Conservation (phyloP, 2,797 vertebrate genomes). For the Siniperca scherzeri region DNA sequence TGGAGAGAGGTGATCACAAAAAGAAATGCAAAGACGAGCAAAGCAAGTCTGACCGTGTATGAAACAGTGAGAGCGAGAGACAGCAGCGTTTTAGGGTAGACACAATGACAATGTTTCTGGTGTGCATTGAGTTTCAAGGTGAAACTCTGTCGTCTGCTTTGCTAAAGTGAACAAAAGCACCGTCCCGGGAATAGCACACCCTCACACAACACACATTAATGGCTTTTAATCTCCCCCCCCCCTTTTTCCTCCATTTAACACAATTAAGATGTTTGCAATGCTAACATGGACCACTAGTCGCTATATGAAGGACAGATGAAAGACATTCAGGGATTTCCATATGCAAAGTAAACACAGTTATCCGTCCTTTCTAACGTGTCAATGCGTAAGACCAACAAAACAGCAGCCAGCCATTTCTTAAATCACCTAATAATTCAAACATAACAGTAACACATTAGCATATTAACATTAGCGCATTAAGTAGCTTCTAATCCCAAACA, state of each 20-base stretch:
- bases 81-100: constrained; percentile 72
- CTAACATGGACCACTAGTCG: constrained; percentile 84
- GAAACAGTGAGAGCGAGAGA: constrained; percentile 55
- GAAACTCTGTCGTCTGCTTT: constrained; percentile 82
- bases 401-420: constrained; percentile 64
- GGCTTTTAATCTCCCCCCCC: constrained; percentile 83
- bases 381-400: constrained; percentile 73
- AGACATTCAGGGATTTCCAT: constrained; percentile 83
- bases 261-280: constrained; percentile 89
- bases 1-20: constrained; percentile 65
- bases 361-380: constrained; percentile 69
- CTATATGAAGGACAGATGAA: constrained; percentile 85
- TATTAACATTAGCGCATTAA: constrained; percentile 75
- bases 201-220: constrained; percentile 85
- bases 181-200: constrained; percentile 82
- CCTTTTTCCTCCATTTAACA: constrained; percentile 86
- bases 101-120: constrained; percentile 83
- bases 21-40: constrained; percentile 67
- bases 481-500: constrained; percentile 74
- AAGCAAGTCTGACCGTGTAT: constrained; percentile 64
- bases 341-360: constrained; percentile 79
- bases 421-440: constrained; percentile 76
- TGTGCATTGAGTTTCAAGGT: constrained; percentile 86
- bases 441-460: constrained; percentile 73
- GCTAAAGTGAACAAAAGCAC: constrained; percentile 86